Evolutionary conservation across 2,113 vertebrate genomes (phyloP), one percentile per base, ranked within the genome.

Genomic region (Stegastes partitus): DNA sequence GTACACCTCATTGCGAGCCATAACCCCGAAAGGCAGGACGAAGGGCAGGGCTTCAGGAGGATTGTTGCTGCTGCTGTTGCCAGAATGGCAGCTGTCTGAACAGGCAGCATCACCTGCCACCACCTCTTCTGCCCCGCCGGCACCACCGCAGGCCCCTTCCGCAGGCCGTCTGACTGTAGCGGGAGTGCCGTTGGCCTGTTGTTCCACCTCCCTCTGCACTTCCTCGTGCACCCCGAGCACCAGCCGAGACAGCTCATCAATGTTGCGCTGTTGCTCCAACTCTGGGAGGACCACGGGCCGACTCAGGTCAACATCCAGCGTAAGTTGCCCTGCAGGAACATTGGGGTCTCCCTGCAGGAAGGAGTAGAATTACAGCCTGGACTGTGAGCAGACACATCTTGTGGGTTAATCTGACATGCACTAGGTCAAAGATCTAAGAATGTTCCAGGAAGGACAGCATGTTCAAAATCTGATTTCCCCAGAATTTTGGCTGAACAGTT

Each of bases 301-400:
- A 0, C 81, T 94, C 85, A 99, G 92, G 93, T 99, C 95, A 0
- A 99, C 91, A 75, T 99, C 96, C 59, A 99, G 93, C 0, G 98
- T 99, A 85, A 98, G 96, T 84, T 99, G 98, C 5, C 98, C 98
- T 0, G 98, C 98, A 14, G 98, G 98, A 83, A 99, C 98, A 79
- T 99, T 99, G 62, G 98, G 98, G 87, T 99, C 98, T 26, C 98
- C 98, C 98, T 99, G 71, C 0, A 78, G 28, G 31, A 44, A 42
- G 4, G 8, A 70, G 39, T 22, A 64, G 6, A 39, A 50, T 65
- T 37, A 59, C 9, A 44, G 0, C 11, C 42, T 45, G 25, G 9
- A 44, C 18, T 7, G 68, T 21, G 23, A 39, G 3, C 15, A n/a
- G 25, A 1, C 10, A 9, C 18, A 1, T 11, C 15, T 69, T 31